Evolutionary conservation across 1,140 invertebrate species (phyloP).

Genomic region (Trichogramma pretiosum): DNA sequence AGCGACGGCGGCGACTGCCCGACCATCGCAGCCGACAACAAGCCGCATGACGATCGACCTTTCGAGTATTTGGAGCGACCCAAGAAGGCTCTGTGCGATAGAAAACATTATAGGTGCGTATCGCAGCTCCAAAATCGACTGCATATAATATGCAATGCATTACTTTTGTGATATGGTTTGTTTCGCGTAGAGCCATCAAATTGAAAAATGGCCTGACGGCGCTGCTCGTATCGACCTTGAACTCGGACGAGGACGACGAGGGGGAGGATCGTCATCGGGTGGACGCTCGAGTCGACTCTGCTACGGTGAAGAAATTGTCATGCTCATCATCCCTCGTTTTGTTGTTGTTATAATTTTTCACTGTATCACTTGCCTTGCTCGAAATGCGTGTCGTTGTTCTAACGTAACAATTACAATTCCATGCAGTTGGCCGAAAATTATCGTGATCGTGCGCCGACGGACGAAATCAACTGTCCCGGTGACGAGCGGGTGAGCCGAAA

Average conservation of each 20-base stretch:
- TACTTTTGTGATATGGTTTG: neutral
- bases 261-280: no score
- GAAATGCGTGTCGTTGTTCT: no score
- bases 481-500: neutral
- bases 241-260: constrained; percentile 22
- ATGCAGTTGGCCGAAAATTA: neutral
- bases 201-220: constrained; percentile 60
- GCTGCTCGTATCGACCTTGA: constrained; percentile 54
- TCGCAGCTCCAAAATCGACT: no score
- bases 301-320: no score
- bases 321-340: constrained; percentile 6
- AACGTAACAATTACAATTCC: no score
- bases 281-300: no score
- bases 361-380: no score
- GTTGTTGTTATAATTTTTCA: neutral
- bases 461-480: neutral
- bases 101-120: constrained; percentile 48
- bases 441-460: neutral
- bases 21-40: no score
- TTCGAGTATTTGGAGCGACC: constrained; percentile 38
- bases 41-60: no score
- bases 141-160: neutral
- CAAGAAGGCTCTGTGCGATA: constrained; percentile 50
- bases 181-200: constrained; percentile 49
- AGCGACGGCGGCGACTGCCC: no score